Evolutionary conservation across 2,113 vertebrate genomes (phyloP).

Genomic region (Muntiacus reevesi): DNA sequence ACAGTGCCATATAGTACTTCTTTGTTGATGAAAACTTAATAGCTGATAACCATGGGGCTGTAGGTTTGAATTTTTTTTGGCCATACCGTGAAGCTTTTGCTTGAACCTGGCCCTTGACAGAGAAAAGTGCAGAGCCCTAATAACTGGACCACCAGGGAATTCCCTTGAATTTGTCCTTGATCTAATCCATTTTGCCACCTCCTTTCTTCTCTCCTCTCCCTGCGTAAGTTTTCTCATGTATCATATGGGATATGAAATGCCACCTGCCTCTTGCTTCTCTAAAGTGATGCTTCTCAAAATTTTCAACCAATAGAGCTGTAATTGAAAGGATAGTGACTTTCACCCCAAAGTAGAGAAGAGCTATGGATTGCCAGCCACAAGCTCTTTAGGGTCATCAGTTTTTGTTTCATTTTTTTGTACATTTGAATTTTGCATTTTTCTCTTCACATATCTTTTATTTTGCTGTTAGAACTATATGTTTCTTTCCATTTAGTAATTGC

Average conservation of each 20-base stretch:
- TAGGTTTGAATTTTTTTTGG: not conserved
- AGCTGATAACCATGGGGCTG: not conserved
- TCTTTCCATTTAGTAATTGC: not conserved
- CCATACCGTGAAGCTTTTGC: not conserved
- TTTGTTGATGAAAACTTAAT: not conserved
- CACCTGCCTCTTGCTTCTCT: not conserved
- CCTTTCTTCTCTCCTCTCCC: not conserved
- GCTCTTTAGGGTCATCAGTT: not conserved
- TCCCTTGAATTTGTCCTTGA: not conserved
- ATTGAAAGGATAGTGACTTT: not conserved
- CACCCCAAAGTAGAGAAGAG: not conserved
- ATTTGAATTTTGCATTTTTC: not conserved
- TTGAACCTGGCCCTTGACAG: not conserved
- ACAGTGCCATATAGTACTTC: not conserved
- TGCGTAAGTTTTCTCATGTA: not conserved
- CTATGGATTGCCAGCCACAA: not conserved
- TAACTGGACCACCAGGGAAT: not conserved
- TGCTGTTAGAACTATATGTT: not conserved
- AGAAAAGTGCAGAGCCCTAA: not conserved
- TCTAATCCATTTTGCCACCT: not conserved
- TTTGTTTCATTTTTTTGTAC: not conserved
- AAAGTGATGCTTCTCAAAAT: not conserved
- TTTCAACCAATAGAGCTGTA: not conserved
- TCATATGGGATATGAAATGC: not conserved
- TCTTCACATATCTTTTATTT: not conserved